Percentiles rank a stretch among this genome's conserved stretches.
phyloP scores from a whole-genome alignment of 2,797 vertebrate species.

The Falco concolor region DNA sequence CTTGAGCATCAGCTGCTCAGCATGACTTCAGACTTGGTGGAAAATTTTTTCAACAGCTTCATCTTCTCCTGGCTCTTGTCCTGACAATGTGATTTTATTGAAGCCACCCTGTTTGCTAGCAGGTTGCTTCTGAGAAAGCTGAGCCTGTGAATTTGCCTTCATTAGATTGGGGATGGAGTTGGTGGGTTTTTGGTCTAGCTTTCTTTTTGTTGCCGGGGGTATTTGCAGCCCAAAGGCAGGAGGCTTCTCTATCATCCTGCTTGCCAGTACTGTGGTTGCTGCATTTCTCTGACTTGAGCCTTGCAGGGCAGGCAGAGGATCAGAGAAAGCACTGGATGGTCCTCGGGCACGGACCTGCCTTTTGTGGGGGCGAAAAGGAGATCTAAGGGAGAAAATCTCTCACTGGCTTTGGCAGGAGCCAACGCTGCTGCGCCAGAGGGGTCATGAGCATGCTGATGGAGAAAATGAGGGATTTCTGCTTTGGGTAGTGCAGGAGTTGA shows the following conservation, averaged over 20 bases:
- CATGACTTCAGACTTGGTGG: not conserved
- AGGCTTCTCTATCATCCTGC: rapidly evolving
- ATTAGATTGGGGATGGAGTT: not conserved
- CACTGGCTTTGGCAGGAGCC: not conserved
- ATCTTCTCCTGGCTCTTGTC: not conserved
- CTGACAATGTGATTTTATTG: not conserved
- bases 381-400: not conserved
- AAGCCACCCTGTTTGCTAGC: not conserved
- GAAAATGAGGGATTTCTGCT: not conserved
- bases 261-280: rapidly evolving
- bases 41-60: not conserved
- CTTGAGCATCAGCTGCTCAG: conserved; percentile 32
- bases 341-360: not conserved
- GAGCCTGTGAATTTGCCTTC: not conserved
- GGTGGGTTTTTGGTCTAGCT: not conserved
- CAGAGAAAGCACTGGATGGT: not conserved
- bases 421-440: rapidly evolving
- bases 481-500: not conserved
- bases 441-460: not conserved
- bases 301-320: not conserved
- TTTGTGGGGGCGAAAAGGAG: not conserved
- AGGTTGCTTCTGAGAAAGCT: not conserved
- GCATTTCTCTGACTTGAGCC: not conserved
- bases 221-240: not conserved
- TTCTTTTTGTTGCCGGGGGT: not conserved